Conservation (phyloP, 2,797 vertebrate genomes). For the Melanotaenia boesemani region DNA sequence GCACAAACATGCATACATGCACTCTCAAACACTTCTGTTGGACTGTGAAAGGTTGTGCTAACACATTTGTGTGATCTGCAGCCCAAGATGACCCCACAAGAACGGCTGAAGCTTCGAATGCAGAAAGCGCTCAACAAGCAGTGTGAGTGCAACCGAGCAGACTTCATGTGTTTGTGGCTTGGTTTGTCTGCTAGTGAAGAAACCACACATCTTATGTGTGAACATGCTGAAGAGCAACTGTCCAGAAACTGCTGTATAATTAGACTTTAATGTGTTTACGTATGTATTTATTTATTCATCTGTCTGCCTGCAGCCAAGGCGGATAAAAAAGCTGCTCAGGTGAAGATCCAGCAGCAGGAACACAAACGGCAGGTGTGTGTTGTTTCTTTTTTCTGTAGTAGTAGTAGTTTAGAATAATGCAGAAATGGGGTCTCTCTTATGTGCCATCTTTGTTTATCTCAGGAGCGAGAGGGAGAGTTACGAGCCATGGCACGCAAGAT, state of each 20-base stretch:
- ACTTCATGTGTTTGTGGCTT: neutral
- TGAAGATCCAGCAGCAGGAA: slow-evolving; percentile 94
- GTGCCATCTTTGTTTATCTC: slow-evolving; percentile 33
- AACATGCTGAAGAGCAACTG: neutral
- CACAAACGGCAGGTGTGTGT: slow-evolving; percentile 89
- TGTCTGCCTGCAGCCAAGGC: slow-evolving; percentile 87
- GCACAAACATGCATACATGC: slow-evolving; percentile 11
- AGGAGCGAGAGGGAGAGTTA: slow-evolving; percentile 94
- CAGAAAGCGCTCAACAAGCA: slow-evolving; percentile 96
- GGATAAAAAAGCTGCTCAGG: slow-evolving; percentile 94
- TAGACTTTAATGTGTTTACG: neutral
- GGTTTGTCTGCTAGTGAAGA: neutral
- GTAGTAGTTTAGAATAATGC: neutral
- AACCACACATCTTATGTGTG: neutral
- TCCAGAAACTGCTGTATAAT: neutral
- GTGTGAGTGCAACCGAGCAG: slow-evolving; percentile 79
- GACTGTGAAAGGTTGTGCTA: slow-evolving; percentile 54
- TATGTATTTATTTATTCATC: neutral
- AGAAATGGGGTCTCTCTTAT: neutral
- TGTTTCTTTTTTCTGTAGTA: neutral
- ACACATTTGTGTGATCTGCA: slow-evolving; percentile 82
- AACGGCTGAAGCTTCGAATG: slow-evolving; percentile 93
- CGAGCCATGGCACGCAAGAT: slow-evolving; percentile 97
- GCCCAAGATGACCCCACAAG: slow-evolving; percentile 95
- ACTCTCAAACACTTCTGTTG: slow-evolving; percentile 7